These are phyloP conservation scores for Nezara viridula DNA, from an alignment of 2,888 invertebrate species.

Conservation along the genomic window DNA sequence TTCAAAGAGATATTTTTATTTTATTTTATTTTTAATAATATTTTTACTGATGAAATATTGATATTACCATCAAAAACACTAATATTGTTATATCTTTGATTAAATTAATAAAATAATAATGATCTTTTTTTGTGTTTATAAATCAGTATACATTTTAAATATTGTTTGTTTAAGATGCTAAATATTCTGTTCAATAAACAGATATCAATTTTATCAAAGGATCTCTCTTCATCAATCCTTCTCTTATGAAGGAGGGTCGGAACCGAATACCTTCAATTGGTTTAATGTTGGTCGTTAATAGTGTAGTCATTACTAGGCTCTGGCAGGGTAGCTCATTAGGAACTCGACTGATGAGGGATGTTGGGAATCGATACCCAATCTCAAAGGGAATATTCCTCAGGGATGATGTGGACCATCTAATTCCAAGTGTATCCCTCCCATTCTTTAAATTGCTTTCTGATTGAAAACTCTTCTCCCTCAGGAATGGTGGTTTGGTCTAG, in stretches of 20 bases:
- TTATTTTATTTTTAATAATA: too few species aligned
- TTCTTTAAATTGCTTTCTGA: conserved; percentile 12
- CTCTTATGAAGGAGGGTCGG: neutral
- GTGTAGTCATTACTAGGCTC: neutral
- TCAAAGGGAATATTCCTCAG: conserved; percentile 13
- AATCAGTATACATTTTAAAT: too few species aligned
- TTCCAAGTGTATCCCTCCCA: neutral
- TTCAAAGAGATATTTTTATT: too few species aligned
- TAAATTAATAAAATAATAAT: too few species aligned
- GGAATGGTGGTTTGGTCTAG: neutral
- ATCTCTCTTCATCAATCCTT: neutral
- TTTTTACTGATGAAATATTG: too few species aligned
- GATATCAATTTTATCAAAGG: neutral
- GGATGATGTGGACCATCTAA: neutral
- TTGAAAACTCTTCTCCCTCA: neutral
- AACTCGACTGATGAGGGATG: neutral
- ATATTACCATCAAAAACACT: too few species aligned
- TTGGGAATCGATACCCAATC: conserved; percentile 15
- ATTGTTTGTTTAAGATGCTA: too few species aligned
- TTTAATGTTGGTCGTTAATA: neutral
- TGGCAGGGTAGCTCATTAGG: neutral
- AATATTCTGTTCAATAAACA: too few species aligned
- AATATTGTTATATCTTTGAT: too few species aligned
- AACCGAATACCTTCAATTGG: neutral
- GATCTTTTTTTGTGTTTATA: too few species aligned